Evolutionary conservation across 2,888 invertebrate genomes (phyloP), one percentile per base, ranked within the genome.

Genomic region (Stramonita haemastoma): DNA sequence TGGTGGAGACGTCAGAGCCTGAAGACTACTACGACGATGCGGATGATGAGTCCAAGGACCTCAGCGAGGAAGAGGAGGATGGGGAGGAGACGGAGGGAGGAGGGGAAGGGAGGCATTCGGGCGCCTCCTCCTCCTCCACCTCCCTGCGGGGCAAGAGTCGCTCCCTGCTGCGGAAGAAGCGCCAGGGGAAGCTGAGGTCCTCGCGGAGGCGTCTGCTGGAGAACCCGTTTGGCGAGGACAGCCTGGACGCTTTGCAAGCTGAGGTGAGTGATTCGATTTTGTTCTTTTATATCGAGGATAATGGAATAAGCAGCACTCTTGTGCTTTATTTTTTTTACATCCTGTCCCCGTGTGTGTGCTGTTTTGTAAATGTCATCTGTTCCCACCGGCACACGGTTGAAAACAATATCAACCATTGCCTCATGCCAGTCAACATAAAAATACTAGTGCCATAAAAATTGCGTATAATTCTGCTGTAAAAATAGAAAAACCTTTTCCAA

Each of bases 41-140:
- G 70, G 87, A 87, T 60, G 85, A 89, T 19, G 90, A 89, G 46
- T 66, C 87, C 34, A 88, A 87, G 36, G 85, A 60, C 34, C 32
- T 81, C 26, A 83, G 84, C 57, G 91, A 90, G 70, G 90, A 89
- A 19, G 89, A 90, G 6, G 90, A 83, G 29, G 90, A 79, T 19
- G 90, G 87, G 17, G 90, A 91, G 19, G 87, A 90, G 34, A 81
- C 66, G 36, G 90, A 88, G 34, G 86, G 86, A 36, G 90, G 84
- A 57, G 89, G 88, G 56, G 87, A 73, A 19, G 89, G 85, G 66
- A 29, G 57, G 11, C 15, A 8, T n/a, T 1, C 60, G 84, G n/a
- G 11, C 46, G 46, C 81, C 57, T 56, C 84, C 15, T 29, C 77
- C 77, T 77, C 32, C 73, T 34, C 81, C 22, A 34, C 81, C 81